Evolutionary conservation across 2,113 vertebrate genomes (phyloP).

Genomic region (Heteronetta atricapilla): DNA sequence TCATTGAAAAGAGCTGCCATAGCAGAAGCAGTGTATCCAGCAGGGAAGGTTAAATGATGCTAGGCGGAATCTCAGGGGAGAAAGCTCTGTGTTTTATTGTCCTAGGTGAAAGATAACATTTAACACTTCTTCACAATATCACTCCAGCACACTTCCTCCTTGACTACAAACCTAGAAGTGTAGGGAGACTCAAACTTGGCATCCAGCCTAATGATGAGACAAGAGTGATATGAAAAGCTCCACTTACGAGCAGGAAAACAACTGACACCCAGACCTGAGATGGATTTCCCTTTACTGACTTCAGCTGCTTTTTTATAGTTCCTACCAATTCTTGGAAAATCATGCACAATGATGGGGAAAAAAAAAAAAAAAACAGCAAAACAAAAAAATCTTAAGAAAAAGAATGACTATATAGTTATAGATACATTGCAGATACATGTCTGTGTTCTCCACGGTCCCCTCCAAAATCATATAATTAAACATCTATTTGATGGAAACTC

Average conservation of each 20-base stretch:
- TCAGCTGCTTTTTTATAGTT: not conserved
- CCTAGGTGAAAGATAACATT: not conserved
- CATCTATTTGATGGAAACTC: not conserved
- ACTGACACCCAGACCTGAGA: not conserved
- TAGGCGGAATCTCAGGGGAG: not conserved
- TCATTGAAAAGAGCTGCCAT: not conserved
- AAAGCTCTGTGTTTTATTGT: not conserved
- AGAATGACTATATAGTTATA: not conserved
- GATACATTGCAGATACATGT: not conserved
- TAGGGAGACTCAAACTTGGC: not conserved
- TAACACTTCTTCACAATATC: not conserved
- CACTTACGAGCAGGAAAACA: not conserved
- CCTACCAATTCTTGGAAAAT: not conserved
- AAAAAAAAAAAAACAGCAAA: not conserved
- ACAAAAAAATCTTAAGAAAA: not conserved
- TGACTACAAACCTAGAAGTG: not conserved
- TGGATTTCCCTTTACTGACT: not conserved
- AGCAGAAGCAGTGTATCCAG: not conserved
- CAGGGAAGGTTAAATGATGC: not conserved
- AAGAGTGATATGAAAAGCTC: not conserved
- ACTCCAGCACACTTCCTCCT: not conserved
- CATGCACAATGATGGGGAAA: fast-evolving
- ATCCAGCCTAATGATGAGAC: not conserved
- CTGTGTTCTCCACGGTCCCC: not conserved
- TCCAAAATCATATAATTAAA: not conserved